Conservation (phyloP, 64 coral and sea anemone genomes). For the Acropora yongei region DNA sequence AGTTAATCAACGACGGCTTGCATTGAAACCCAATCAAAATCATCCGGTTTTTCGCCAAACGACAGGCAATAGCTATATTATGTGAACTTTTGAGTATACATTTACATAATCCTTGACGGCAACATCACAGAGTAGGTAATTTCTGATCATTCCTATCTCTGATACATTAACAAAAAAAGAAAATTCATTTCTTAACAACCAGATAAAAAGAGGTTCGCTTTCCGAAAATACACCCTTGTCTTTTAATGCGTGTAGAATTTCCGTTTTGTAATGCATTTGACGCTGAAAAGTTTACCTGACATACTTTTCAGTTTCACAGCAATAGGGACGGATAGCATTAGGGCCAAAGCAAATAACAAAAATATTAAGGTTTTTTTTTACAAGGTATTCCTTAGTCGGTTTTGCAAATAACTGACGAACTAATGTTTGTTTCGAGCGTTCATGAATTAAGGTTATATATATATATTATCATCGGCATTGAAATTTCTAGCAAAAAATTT, state of each 20-base stretch:
- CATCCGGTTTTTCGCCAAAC: neutral
- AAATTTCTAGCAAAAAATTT: neutral
- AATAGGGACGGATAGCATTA: neutral
- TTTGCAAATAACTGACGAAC: neutral
- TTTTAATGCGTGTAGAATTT: neutral
- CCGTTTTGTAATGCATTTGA: neutral
- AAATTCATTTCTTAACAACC: neutral
- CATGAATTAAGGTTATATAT: neutral
- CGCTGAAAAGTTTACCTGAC: neutral
- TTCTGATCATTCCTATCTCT: neutral
- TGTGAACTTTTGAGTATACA: conserved; percentile 17
- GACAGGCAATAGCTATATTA: neutral
- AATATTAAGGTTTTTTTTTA: conserved; percentile 6
- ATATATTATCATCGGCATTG: neutral
- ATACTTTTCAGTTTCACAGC: neutral
- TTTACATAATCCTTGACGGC: neutral
- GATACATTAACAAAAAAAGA: neutral
- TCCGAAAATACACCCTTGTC: neutral
- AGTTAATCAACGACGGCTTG: neutral
- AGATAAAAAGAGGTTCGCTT: neutral
- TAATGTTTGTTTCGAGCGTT: neutral
- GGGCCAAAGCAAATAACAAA: conserved; percentile 1
- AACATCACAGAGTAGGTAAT: neutral
- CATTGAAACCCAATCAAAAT: neutral
- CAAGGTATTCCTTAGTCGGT: neutral